These are phyloP conservation scores for Drosophila nr. fundita DNA, from an alignment of 2,888 invertebrate genomes.

Conservation along the genomic window DNA sequence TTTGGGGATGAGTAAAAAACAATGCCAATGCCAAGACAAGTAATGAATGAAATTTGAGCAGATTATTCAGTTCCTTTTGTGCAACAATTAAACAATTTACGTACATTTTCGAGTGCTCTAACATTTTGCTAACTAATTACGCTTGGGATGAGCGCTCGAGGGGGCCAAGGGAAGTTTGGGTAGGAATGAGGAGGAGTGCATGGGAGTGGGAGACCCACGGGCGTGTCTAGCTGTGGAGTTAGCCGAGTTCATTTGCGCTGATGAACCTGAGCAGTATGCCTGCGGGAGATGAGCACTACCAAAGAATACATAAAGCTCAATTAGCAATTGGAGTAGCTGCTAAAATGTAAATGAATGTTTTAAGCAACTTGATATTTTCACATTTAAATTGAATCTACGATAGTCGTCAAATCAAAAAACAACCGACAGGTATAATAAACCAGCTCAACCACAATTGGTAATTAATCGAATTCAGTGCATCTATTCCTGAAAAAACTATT, in stretches of 20 bases:
- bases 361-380: background rate
- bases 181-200: too few species aligned
- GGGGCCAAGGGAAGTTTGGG: background rate
- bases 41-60: conserved; percentile 77
- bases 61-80: conserved; percentile 76
- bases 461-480: background rate
- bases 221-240: conserved; percentile 5
- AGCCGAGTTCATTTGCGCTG: conserved; percentile 59
- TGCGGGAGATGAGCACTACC: conserved; percentile 25
- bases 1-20: conserved; percentile 10
- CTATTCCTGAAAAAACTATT: background rate
- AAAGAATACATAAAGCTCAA: conserved; percentile 52
- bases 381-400: background rate
- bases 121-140: conserved; percentile 77
- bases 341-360: conserved; percentile 1
- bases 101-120: conserved; percentile 65
- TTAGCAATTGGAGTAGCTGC: conserved; percentile 31
- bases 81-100: conserved; percentile 79
- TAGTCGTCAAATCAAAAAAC: background rate
- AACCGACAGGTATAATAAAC: background rate
- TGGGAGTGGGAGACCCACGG: conserved; percentile 1
- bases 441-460: background rate
- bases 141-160: conserved; percentile 32
- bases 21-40: conserved; percentile 44
- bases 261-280: conserved; percentile 56